Evolutionary conservation across 2,888 invertebrate species (phyloP).

Genomic region (Sepioteuthis lessoniana): DNA sequence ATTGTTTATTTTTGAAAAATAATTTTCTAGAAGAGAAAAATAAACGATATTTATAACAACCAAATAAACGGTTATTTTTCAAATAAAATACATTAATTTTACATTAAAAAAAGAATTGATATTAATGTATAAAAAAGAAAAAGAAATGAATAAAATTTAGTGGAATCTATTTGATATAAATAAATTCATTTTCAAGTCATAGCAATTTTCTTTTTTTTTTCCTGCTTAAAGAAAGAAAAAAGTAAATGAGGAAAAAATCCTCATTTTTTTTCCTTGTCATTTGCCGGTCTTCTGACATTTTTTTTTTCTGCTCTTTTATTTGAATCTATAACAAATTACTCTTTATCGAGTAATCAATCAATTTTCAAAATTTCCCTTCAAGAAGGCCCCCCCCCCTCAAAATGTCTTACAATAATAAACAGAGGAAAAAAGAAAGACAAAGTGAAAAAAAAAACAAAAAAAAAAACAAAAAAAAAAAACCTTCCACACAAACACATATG

Average conservation of each 20-base stretch:
- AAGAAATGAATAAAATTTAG: background rate
- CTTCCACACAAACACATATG: no score
- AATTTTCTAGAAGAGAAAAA: background rate
- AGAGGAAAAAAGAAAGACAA: no score
- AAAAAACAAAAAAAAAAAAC: no score
- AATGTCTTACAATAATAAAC: conserved; percentile 15
- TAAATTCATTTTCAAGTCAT: conserved; percentile 17
- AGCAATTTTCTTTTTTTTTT: background rate
- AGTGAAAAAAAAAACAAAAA: no score
- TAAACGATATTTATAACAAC: conserved; percentile 1
- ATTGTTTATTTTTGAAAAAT: conserved; percentile 14
- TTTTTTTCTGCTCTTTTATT: background rate
- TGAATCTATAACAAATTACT: conserved; percentile 21
- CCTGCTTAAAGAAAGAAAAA: no score
- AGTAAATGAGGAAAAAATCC: background rate
- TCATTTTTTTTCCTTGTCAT: background rate
- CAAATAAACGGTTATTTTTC: background rate
- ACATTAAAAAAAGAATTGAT: background rate
- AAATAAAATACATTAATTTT: conserved; percentile 8
- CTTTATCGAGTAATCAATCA: background rate
- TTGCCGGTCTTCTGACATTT: background rate
- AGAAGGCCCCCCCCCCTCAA: background rate
- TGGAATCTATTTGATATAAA: background rate
- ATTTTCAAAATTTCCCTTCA: background rate
- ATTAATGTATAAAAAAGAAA: background rate